phyloP scores from a whole-genome alignment of 1,140 invertebrate genomes.

The Amyelois transitella region DNA sequence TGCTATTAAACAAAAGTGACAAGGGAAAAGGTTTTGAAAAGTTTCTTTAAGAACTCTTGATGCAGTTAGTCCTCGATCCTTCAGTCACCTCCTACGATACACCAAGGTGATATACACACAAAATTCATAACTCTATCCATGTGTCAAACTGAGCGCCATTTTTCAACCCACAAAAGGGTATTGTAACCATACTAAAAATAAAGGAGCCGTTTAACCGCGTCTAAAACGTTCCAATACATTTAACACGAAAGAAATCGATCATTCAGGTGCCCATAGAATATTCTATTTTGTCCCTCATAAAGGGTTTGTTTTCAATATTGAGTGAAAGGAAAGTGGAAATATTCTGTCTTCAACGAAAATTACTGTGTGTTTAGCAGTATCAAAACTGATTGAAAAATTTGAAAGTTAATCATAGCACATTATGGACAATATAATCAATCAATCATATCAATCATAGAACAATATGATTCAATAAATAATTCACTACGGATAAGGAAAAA shows the following conservation, averaged over 20 bases:
- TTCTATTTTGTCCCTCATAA: not conserved
- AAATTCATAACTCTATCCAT: not conserved
- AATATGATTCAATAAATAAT: too few relatives aligned
- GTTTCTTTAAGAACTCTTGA: not conserved
- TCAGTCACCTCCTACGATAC: too few relatives aligned
- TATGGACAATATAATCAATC: too few relatives aligned
- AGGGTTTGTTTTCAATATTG: not conserved
- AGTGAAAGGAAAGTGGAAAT: not conserved
- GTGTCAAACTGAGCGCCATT: not conserved
- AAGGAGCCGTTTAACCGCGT: not conserved
- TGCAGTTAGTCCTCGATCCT: too few relatives aligned
- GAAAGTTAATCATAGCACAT: too few relatives aligned
- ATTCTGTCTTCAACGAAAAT: too few relatives aligned
- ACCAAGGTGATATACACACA: too few relatives aligned
- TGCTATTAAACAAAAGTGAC: not conserved
- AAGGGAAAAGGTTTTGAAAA: not conserved
- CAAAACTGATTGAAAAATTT: too few relatives aligned
- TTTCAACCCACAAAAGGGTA: not conserved
- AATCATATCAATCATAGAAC: too few relatives aligned
- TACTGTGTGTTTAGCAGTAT: too few relatives aligned
- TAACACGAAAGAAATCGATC: slow-evolving; percentile 10
- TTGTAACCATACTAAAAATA: slow-evolving; percentile 7
- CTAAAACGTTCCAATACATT: slow-evolving; percentile 6
- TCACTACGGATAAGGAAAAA: too few relatives aligned
- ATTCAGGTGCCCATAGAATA: not conserved